Conservation (phyloP, 2,888 invertebrate genomes). For the Drosophila kokeensis region DNA sequence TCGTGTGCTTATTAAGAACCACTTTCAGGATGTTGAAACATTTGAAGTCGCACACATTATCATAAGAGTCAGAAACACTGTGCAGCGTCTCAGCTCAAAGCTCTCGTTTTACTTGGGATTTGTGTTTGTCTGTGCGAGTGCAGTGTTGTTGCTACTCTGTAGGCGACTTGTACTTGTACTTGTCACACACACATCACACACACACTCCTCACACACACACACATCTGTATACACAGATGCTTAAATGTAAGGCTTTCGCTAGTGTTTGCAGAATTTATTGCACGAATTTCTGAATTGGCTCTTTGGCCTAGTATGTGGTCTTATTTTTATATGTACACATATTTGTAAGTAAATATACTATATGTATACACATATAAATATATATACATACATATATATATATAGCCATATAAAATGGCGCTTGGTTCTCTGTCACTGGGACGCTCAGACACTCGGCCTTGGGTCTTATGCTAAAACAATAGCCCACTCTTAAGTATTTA, state of each 20-base stretch:
- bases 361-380: constrained; percentile 8
- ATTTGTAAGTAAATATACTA: constrained; percentile 15
- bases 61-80: constrained; percentile 29
- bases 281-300: constrained; percentile 78
- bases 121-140: constrained; percentile 51
- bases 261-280: constrained; percentile 79
- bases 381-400: constrained; percentile 17
- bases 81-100: constrained; percentile 28
- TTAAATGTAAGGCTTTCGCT: constrained; percentile 51
- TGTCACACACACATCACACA: constrained; percentile 8
- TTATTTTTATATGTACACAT: constrained; percentile 54
- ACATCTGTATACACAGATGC: constrained; percentile 26
- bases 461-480: constrained; percentile 66
- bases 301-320: constrained; percentile 63
- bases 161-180: constrained; percentile 26
- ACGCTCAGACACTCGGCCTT: constrained; percentile 53
- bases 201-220: constrained; percentile 11
- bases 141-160: constrained; percentile 30
- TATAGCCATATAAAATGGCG: constrained; percentile 22
- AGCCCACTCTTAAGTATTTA: constrained; percentile 51
- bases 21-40: neutral
- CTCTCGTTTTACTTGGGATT: constrained; percentile 28
- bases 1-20: neutral
- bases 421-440: constrained; percentile 11
- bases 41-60: neutral